Conservation (phyloP, 1,140 invertebrate genomes). For the Phthorimaea operculella region DNA sequence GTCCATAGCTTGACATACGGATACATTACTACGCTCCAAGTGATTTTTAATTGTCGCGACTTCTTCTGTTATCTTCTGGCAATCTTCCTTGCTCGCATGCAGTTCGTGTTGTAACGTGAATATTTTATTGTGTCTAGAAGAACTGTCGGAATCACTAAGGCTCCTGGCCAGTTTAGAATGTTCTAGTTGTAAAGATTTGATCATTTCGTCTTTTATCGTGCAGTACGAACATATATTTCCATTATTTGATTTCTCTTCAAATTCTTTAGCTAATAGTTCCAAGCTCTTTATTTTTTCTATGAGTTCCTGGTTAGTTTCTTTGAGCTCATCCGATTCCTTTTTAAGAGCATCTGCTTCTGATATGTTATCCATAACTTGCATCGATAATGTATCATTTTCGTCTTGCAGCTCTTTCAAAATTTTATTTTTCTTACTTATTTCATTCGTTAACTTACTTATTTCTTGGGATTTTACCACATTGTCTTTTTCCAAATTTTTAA, state of each 20-base stretch:
- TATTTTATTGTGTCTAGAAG: conserved; percentile 51
- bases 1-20: conserved; percentile 38
- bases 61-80: conserved; percentile 52
- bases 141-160: conserved; percentile 49
- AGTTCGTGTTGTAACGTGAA: conserved; percentile 56
- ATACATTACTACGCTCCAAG: conserved; percentile 43
- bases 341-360: conserved; percentile 44
- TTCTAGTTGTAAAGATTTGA: conserved; percentile 20
- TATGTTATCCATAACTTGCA: conserved; percentile 50
- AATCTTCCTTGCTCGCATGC: conserved; percentile 52
- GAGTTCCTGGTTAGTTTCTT: conserved; percentile 26
- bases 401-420: conserved; percentile 40
- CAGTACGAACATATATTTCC: conserved; percentile 29
- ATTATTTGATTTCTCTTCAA: conserved; percentile 1
- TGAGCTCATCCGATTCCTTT: conserved; percentile 36
- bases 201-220: conserved; percentile 31
- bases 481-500: conserved; percentile 39
- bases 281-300: conserved; percentile 27
- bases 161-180: conserved; percentile 42
- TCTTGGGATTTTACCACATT: conserved; percentile 26
- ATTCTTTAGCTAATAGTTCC: conserved; percentile 18
- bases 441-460: conserved; percentile 28
- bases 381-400: conserved; percentile 52
- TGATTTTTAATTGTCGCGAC: conserved; percentile 55
- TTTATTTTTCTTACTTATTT: conserved; percentile 26